Evolutionary conservation across 1,140 invertebrate genomes (phyloP), one percentile per base, ranked within the genome.

Genomic region (Dufourea novaeangliae): DNA sequence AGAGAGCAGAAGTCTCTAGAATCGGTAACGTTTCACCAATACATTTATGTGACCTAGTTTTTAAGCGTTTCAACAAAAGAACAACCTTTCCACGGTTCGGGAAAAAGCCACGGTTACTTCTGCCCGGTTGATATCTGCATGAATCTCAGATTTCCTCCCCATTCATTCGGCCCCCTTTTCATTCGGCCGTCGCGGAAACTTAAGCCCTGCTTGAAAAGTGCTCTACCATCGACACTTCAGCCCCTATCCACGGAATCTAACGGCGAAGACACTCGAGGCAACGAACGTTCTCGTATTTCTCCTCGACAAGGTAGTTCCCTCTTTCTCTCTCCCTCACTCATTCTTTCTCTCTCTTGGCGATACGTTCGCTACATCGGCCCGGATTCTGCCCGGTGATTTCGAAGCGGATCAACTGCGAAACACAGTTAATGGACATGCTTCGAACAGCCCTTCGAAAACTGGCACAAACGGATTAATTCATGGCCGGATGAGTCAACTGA

Each of bases 111-210:
- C 8, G 25, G 27, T 80, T 68, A 50, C 59, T 22, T 7, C 20
- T 39, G 69, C 32, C 17, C 14, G 20, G 22, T 7, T 6, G 50
- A 29, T 69, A 52, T 61, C 37, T 6, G n/a, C 44, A 41, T 22
- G 59, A 50, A 67, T 52, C 67, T 44, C 32, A 22, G n/a, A 66
- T 66, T 64, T 75, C 54, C 50, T 62, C 44, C 11, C n/a, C 67
- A 71, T 71, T 80, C 50, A 77, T 81, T 81, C 64, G 32, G 56
- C 62, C 74, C 22, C 27, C 25, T 80, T 63, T n/a, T 12, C 52
- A 37, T 41, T 54, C 34, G 66, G 46, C 27, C 52, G 44, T 41
- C 57, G 39, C 17, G 34, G 52, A 50, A 54, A 66, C 6, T 39
- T 32, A 17, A 27, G 37, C 27, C 4, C 12, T 22, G 50, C n/a